These are phyloP conservation scores for Lobophora halterata DNA, from an alignment of 2,888 invertebrate species.

Conservation along the genomic window DNA sequence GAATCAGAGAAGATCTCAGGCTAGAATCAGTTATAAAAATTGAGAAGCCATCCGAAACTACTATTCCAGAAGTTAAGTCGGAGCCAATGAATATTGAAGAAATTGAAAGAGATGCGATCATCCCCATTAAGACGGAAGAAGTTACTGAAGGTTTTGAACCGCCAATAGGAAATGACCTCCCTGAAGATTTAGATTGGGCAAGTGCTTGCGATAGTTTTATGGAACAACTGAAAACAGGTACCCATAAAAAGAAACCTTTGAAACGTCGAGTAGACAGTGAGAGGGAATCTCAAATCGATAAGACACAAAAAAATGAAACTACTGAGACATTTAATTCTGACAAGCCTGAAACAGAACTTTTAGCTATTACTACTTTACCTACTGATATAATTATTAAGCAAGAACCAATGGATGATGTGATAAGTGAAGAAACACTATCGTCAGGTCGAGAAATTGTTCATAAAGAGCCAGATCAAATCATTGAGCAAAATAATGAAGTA, in stretches of 20 bases:
- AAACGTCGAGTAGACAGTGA: conserved; percentile 72
- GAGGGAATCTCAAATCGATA: conserved; percentile 29
- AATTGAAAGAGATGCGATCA: conserved; percentile 81
- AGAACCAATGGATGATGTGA: conserved; percentile 62
- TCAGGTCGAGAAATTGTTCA: conserved; percentile 29
- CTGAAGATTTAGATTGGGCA: conserved; percentile 81
- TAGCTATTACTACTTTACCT: conserved; percentile 9
- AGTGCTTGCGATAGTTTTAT: conserved; percentile 89
- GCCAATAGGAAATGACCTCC: conserved; percentile 25
- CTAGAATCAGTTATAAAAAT: conserved; percentile 81
- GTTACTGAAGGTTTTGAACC: conserved; percentile 45
- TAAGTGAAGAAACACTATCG: conserved; percentile 29
- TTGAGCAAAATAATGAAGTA: conserved; percentile 47
- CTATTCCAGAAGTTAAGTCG: conserved; percentile 82
- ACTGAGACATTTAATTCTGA: conserved; percentile 20
- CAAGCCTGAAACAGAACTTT: conserved; percentile 25
- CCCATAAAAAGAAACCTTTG: conserved; percentile 78
- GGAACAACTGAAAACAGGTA: conserved; percentile 84
- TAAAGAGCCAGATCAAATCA: conserved; percentile 42
- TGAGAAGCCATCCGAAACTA: conserved; percentile 77
- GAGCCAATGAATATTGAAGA: conserved; percentile 85
- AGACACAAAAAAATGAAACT: conserved; percentile 22
- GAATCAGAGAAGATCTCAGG: conserved; percentile 69
- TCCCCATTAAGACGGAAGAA: conserved; percentile 64
- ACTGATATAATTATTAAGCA: conserved; percentile 44